A percentile compares a stretch with the other conserved stretches of the same genome.
phyloP scores from a whole-genome alignment of 2,113 vertebrate species.

The Hoplias malabaricus region DNA sequence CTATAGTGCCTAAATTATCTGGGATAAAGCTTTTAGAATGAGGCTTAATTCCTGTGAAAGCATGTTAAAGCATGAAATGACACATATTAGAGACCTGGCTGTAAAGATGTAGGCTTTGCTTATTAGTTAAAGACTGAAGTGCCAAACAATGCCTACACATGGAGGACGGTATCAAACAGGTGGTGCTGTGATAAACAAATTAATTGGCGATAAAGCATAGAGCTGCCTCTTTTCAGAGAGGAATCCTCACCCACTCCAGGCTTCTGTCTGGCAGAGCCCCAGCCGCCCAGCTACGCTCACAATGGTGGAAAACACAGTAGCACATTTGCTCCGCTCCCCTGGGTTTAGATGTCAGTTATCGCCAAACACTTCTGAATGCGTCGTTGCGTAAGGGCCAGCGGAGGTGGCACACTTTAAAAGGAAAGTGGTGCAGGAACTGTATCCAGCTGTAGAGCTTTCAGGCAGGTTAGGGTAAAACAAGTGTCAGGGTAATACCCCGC shows the following conservation, averaged over 20 bases:
- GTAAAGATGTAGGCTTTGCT: slow-evolving; percentile 18
- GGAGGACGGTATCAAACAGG: slow-evolving; percentile 28
- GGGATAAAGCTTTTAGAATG: neutral
- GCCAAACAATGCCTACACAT: slow-evolving; percentile 26
- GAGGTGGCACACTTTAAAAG: slow-evolving; percentile 15
- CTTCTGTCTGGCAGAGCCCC: neutral
- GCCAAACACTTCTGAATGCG: neutral
- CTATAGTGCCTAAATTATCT: neutral
- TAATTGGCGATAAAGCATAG: slow-evolving; percentile 30
- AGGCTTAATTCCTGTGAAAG: slow-evolving; percentile 4
- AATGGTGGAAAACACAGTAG: slow-evolving; percentile 6
- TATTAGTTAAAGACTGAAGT: slow-evolving; percentile 20
- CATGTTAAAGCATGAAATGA: neutral
- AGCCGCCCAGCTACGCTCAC: neutral
- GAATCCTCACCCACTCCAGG: slow-evolving; percentile 13
- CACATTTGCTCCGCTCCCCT: slow-evolving; percentile 26
- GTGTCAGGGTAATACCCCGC: slow-evolving; percentile 23
- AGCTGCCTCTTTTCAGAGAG: slow-evolving; percentile 9
- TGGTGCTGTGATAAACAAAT: slow-evolving; percentile 31
- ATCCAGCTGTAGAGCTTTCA: slow-evolving; percentile 21
- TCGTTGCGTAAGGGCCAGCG: neutral
- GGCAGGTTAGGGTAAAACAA: slow-evolving; percentile 18
- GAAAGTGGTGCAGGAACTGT: slow-evolving; percentile 26
- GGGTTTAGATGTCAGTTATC: slow-evolving; percentile 38
- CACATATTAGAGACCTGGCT: neutral